phyloP scores from a whole-genome alignment of 2,888 invertebrate species.

The Hartigia nigra region DNA sequence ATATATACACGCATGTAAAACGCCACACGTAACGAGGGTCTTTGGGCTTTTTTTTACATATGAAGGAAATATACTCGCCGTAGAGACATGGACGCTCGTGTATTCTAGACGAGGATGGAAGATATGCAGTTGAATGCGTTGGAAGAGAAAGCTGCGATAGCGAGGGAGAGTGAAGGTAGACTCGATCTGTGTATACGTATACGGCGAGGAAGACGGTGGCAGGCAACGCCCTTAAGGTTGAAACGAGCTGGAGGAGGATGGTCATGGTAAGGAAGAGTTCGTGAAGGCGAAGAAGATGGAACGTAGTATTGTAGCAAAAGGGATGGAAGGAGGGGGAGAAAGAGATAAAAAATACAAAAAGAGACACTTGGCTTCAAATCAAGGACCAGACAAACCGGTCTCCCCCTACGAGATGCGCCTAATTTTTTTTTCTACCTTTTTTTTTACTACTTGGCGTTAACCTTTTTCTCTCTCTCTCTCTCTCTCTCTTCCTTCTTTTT shows the following conservation, averaged over 20 bases:
- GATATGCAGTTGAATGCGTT: neutral
- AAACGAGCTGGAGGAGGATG: slow-evolving; percentile 15
- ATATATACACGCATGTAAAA: neutral
- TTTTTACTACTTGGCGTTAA: slow-evolving; percentile 19
- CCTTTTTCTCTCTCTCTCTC: neutral
- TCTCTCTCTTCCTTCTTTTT: slow-evolving; percentile 14
- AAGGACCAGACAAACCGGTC: slow-evolving; percentile 59
- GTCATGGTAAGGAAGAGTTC: slow-evolving; percentile 1
- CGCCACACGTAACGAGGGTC: neutral
- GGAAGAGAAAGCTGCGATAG: neutral
- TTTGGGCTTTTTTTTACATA: neutral
- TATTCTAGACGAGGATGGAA: neutral
- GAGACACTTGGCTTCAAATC: slow-evolving; percentile 51
- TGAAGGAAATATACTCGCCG: neutral
- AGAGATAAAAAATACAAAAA: slow-evolving; percentile 38
- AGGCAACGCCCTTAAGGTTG: slow-evolving; percentile 38
- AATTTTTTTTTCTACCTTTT: slow-evolving; percentile 35
- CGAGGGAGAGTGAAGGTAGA: neutral
- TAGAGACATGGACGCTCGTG: neutral
- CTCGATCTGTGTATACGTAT: neutral
- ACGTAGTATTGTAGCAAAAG: slow-evolving; percentile 4
- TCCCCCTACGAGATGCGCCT: slow-evolving; percentile 34
- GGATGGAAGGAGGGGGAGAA: slow-evolving; percentile 27
- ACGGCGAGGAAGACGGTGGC: slow-evolving; percentile 11
- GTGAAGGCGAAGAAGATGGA: slow-evolving; percentile 23